A percentile compares a stretch with the other conserved stretches of the same genome.
Evolutionary conservation across 2,888 invertebrate species (phyloP).

Genomic region (Agonum fuliginosum): DNA sequence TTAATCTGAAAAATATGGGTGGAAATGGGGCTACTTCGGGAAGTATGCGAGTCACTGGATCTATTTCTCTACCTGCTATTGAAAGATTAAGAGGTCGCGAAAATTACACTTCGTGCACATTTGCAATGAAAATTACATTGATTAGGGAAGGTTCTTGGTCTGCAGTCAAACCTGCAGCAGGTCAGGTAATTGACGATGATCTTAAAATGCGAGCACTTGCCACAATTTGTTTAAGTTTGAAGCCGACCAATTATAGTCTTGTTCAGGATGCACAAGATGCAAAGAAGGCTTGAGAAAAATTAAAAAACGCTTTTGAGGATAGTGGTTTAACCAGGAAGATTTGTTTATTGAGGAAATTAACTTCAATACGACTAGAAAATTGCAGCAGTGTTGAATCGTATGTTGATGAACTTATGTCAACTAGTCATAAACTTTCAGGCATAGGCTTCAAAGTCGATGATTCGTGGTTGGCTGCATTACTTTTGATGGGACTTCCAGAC

Average conservation of each 20-base stretch:
- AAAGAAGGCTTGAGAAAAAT: neutral
- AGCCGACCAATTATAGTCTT: slow-evolving; percentile 3
- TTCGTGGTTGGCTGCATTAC: neutral
- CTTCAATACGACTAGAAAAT: neutral
- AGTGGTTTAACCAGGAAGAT: slow-evolving; percentile 5
- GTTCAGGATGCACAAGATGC: neutral
- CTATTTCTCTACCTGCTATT: neutral
- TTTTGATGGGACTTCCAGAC: neutral
- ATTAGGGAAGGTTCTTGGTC: slow-evolving; percentile 7
- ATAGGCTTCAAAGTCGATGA: slow-evolving; percentile 1
- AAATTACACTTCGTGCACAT: slow-evolving; percentile 1
- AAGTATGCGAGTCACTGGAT: neutral
- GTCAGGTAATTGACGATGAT: neutral
- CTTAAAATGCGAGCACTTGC: neutral
- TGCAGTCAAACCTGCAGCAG: neutral
- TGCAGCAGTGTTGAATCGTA: neutral
- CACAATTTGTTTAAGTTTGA: neutral
- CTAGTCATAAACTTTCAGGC: neutral
- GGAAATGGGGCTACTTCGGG: neutral
- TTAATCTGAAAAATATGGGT: neutral
- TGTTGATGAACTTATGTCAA: neutral
- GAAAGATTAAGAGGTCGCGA: slow-evolving; percentile 1
- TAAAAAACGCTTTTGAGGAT: neutral
- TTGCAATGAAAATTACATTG: neutral
- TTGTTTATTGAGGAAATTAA: neutral